These are phyloP conservation scores for Chymomyza amoena DNA, from an alignment of 2,888 invertebrate species.

Conservation along the genomic window DNA sequence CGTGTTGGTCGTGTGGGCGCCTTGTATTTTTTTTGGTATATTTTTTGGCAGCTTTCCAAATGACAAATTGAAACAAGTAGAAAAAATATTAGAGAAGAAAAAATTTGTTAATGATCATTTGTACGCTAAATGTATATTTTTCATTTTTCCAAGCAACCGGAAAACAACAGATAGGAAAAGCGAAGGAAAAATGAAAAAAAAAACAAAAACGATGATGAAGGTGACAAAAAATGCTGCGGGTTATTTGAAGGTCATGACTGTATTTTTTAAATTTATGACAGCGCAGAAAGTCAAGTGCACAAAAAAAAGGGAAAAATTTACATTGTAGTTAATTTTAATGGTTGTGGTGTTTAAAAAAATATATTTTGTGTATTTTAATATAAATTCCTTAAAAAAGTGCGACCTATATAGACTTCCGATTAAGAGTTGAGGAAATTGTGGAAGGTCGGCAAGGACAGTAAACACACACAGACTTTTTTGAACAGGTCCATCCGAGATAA, in stretches of 20 bases:
- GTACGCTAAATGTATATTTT: background rate
- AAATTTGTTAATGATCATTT: background rate
- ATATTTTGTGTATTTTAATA: too few relatives aligned
- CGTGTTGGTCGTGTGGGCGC: slow-evolving; percentile 6
- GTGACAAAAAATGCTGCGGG: background rate
- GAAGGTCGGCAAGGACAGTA: too few relatives aligned
- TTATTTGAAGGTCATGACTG: slow-evolving; percentile 10
- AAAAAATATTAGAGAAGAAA: background rate
- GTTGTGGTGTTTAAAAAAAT: too few relatives aligned
- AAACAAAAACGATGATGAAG: background rate
- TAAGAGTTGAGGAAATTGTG: too few relatives aligned
- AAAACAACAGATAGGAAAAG: background rate
- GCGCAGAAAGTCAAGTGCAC: too few relatives aligned
- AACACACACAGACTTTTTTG: too few relatives aligned
- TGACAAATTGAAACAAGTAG: slow-evolving; percentile 6
- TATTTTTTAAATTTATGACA: background rate
- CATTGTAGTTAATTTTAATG: too few relatives aligned
- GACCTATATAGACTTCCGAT: too few relatives aligned
- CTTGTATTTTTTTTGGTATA: background rate
- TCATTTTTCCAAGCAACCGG: background rate
- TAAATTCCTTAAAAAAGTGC: too few relatives aligned
- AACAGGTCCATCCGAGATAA: too few relatives aligned
- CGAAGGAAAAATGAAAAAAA: background rate
- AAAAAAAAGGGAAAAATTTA: too few relatives aligned
- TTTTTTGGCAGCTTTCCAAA: background rate